These are phyloP conservation scores for Leptinotarsa defecta DNA, from an alignment of 1,140 invertebrate species.

Conservation along the genomic window DNA sequence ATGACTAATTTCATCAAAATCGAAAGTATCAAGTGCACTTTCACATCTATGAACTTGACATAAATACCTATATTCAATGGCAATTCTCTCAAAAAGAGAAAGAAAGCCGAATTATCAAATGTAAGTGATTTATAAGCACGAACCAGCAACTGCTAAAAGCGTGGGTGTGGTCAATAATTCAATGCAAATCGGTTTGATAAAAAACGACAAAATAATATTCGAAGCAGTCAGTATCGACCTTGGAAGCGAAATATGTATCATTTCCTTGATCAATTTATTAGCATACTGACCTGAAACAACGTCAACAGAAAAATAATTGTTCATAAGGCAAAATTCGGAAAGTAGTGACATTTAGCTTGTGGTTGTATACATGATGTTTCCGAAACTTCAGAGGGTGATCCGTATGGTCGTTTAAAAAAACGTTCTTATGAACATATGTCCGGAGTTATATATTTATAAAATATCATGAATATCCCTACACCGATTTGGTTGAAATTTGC, in stretches of 20 bases:
- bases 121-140: neutral
- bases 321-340: no score
- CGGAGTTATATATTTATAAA: no score
- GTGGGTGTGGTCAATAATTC: neutral
- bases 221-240: neutral
- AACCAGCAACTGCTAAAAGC: neutral
- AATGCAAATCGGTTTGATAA: constrained; percentile 6
- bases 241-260: neutral
- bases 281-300: neutral
- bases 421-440: no score
- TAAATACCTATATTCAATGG: neutral
- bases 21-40: constrained; percentile 5
- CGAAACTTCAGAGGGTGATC: no score
- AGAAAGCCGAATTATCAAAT: neutral
- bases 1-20: neutral
- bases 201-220: neutral
- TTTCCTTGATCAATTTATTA: neutral
- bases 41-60: neutral
- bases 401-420: no score
- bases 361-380: no score
- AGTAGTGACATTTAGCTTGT: no score
- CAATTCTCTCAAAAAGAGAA: neutral
- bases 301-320: no score
- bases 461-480: no score
- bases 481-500: no score